Evolutionary conservation across 2,113 vertebrate genomes (phyloP).

Genomic region (Pomatorhinus ruficollis): DNA sequence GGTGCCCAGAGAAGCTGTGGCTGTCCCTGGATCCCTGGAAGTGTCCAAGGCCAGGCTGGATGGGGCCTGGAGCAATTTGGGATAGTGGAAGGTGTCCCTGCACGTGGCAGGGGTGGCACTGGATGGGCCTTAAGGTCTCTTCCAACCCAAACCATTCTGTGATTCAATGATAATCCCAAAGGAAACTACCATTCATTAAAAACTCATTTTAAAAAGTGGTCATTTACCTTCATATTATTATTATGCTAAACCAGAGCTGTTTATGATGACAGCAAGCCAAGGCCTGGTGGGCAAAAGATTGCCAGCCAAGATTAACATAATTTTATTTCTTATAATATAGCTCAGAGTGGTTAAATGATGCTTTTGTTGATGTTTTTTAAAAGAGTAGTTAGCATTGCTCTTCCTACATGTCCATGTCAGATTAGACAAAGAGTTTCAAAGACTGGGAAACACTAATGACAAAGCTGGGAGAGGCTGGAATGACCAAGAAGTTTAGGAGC

Average conservation of each 20-base stretch:
- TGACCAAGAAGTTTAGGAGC: background rate
- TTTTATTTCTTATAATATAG: background rate
- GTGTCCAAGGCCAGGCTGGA: background rate
- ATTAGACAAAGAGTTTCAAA: background rate
- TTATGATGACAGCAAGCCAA: background rate
- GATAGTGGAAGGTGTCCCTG: background rate
- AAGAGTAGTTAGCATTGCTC: background rate
- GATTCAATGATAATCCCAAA: background rate
- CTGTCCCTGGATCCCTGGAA: background rate
- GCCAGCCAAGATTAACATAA: background rate
- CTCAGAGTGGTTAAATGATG: background rate
- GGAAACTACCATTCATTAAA: background rate
- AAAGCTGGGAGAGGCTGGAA: background rate
- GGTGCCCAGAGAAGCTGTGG: background rate
- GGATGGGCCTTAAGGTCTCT: background rate
- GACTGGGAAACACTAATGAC: background rate
- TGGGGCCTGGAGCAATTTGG: fast-evolving
- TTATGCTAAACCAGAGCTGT: background rate
- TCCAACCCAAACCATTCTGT: background rate
- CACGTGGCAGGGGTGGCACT: fast-evolving
- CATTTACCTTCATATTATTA: background rate
- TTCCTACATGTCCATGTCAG: background rate
- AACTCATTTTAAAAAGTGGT: fast-evolving
- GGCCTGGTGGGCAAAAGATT: background rate
- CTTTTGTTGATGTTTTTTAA: background rate